These are phyloP conservation scores for Euclidia mi DNA, from an alignment of 2,888 invertebrate species.

Conservation along the genomic window DNA sequence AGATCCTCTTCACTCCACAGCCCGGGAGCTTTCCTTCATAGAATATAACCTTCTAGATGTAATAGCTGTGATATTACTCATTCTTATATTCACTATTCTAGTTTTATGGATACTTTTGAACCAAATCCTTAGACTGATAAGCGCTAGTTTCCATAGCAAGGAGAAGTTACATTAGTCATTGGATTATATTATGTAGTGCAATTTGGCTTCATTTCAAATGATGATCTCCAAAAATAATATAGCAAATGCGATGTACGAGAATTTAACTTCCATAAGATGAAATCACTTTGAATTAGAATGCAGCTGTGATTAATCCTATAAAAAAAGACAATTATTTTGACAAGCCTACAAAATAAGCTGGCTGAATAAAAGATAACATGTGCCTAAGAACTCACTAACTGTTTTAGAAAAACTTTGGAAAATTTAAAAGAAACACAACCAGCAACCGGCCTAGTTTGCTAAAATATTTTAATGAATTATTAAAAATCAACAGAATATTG, in stretches of 20 bases:
- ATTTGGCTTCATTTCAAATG: slow-evolving; percentile 26
- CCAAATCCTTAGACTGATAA: slow-evolving; percentile 63
- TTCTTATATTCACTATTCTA: slow-evolving; percentile 59
- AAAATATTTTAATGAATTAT: no score
- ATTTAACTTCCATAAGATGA: no score
- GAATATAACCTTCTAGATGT: slow-evolving; percentile 77
- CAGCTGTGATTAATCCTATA: no score
- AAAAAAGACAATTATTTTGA: no score
- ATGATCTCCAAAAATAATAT: neutral
- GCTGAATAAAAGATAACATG: no score
- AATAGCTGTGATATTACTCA: slow-evolving; percentile 63
- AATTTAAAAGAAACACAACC: no score
- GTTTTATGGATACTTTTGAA: slow-evolving; percentile 63
- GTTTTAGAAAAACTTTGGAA: no score
- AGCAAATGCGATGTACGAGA: neutral
- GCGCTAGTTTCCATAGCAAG: slow-evolving; percentile 66
- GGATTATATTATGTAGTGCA: neutral
- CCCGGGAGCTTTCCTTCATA: slow-evolving; percentile 73
- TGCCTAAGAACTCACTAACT: no score
- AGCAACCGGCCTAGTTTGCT: no score
- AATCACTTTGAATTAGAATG: no score
- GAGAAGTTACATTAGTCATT: slow-evolving; percentile 73
- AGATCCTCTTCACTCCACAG: slow-evolving; percentile 70
- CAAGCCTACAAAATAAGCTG: no score
- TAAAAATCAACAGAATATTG: no score